Conservation (phyloP, 2,888 invertebrate genomes). For the Tetanocera ferruginea region DNA sequence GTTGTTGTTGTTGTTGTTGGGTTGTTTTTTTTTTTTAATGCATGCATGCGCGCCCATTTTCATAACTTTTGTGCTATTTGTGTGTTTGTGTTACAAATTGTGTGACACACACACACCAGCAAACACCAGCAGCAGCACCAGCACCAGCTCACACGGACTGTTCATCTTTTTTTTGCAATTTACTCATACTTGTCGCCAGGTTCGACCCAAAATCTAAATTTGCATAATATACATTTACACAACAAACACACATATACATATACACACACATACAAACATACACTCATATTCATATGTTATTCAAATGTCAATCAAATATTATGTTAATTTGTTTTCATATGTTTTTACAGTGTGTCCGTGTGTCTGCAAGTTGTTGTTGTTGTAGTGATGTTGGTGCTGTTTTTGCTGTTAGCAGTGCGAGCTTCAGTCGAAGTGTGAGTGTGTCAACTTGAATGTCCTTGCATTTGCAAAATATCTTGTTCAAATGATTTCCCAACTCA, state of each 20-base stretch:
- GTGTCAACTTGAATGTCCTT: no score
- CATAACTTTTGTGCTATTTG: not conserved
- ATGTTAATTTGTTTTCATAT: slow-evolving; percentile 38
- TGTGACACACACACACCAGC: no score
- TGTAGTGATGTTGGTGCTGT: not conserved
- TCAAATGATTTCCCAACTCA: no score
- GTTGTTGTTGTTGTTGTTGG: not conserved
- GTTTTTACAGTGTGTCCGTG: slow-evolving; percentile 1
- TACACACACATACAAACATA: not conserved
- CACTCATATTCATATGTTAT: slow-evolving; percentile 35
- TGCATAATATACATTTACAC: slow-evolving; percentile 17
- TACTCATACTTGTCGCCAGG: no score
- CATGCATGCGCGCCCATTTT: not conserved
- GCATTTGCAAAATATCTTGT: no score
- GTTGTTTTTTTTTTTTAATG: not conserved
- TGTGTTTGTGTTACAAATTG: not conserved
- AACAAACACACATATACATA: not conserved
- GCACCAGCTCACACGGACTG: no score
- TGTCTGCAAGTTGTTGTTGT: not conserved
- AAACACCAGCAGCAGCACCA: no score
- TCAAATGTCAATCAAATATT: slow-evolving; percentile 41
- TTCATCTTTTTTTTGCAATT: no score
- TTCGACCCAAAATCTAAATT: slow-evolving; percentile 5
- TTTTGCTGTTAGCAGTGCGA: not conserved
- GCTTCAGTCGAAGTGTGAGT: no score